Percentiles rank a stretch among this genome's conserved stretches.
These are phyloP conservation scores for Lonchura striata DNA, from an alignment of 2,113 vertebrate species.

Conservation along the genomic window DNA sequence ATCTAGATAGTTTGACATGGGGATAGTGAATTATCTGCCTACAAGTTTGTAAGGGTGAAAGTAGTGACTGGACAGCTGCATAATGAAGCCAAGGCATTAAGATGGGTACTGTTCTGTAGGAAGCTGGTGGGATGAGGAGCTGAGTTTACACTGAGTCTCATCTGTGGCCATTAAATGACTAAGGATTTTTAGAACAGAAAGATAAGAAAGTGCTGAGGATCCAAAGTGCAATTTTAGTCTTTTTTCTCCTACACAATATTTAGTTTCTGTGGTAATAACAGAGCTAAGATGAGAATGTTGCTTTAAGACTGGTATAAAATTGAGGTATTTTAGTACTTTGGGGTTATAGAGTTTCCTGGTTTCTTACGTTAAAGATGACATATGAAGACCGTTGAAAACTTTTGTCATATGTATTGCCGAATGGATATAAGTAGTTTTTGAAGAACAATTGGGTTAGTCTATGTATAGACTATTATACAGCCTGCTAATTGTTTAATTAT, in stretches of 20 bases:
- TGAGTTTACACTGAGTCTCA: neutral
- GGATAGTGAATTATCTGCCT: neutral
- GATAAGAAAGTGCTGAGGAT: neutral
- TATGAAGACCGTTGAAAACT: neutral
- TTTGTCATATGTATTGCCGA: fast-evolving
- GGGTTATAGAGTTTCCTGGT: neutral
- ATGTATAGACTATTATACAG: neutral
- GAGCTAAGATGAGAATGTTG: neutral
- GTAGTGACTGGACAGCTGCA: neutral
- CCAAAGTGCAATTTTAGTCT: neutral
- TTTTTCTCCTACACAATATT: neutral
- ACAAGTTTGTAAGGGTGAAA: neutral
- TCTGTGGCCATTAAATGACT: neutral
- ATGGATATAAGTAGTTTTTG: neutral
- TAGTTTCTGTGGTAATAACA: neutral
- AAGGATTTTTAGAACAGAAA: neutral
- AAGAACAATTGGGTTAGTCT: neutral
- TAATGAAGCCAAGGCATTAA: neutral
- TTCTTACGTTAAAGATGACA: neutral
- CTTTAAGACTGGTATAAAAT: neutral
- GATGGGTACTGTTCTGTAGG: neutral
- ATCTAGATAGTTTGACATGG: neutral
- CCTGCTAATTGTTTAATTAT: neutral
- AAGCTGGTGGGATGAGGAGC: neutral
- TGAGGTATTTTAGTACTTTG: neutral